Conservation (phyloP, 2,113 vertebrate species). For the Python bivittatus region DNA sequence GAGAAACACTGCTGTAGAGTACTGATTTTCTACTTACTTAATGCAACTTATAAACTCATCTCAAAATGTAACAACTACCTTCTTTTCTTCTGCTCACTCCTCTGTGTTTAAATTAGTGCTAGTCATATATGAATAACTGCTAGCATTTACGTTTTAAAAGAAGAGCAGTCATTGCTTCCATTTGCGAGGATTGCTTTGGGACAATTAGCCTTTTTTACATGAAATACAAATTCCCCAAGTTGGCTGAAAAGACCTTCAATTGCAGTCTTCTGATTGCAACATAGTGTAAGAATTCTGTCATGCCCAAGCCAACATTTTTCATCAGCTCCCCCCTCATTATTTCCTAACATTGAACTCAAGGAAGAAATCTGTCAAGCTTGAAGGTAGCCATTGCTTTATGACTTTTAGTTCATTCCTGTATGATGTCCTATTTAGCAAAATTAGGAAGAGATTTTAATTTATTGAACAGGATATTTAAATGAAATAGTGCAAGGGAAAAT, state of each 20-base stretch:
- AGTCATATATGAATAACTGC: background rate
- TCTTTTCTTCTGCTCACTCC: background rate
- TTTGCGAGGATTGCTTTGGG: background rate
- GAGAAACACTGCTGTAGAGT: too few species aligned
- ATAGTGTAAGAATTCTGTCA: background rate
- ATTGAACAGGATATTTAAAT: too few species aligned
- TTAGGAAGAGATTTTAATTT: too few species aligned
- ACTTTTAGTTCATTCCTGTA: too few species aligned
- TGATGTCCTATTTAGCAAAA: too few species aligned
- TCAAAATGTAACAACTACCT: background rate
- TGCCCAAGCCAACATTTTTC: background rate
- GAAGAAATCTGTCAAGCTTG: too few species aligned
- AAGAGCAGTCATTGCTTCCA: background rate
- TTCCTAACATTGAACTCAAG: background rate
- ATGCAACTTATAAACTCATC: background rate
- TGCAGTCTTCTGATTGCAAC: background rate
- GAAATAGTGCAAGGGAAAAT: too few species aligned
- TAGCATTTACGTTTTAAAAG: background rate
- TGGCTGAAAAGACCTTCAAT: background rate
- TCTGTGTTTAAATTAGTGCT: background rate
- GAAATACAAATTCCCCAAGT: background rate
- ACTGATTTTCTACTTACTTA: background rate
- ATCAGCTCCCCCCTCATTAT: background rate
- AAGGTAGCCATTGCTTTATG: too few species aligned
- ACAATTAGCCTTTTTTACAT: background rate